phyloP scores from a whole-genome alignment of 2,797 vertebrate genomes.

The Schizothorax lantsangensis region DNA sequence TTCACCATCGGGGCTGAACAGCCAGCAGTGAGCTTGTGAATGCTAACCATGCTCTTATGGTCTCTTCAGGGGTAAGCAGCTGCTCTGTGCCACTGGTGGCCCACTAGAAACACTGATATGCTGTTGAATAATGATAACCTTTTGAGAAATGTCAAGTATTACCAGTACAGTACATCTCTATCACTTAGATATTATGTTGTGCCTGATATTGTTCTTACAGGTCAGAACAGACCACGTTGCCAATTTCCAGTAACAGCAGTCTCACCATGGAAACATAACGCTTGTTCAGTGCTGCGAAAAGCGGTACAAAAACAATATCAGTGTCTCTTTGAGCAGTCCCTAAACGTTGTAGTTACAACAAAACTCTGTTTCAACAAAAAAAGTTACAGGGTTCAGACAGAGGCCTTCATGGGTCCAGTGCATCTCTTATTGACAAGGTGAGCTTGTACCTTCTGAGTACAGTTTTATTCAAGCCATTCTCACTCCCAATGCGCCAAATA shows the following conservation, averaged over 20 bases:
- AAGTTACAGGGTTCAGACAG: slow-evolving; percentile 1
- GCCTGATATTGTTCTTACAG: slow-evolving; percentile 47
- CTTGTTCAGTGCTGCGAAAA: slow-evolving; percentile 13
- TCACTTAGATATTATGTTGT: slow-evolving; percentile 48
- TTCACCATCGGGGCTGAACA: background rate
- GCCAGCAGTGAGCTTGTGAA: slow-evolving; percentile 22
- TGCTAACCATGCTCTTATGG: slow-evolving; percentile 25
- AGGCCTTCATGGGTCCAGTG: background rate
- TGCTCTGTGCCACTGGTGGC: slow-evolving; percentile 60
- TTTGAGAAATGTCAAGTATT: slow-evolving; percentile 73
- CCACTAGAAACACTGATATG: slow-evolving; percentile 69
- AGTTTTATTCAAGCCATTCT: slow-evolving; percentile 64
- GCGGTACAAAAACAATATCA: slow-evolving; percentile 8
- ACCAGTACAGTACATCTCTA: slow-evolving; percentile 33
- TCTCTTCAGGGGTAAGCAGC: slow-evolving; percentile 61
- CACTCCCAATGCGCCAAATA: background rate
- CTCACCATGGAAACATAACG: slow-evolving; percentile 36
- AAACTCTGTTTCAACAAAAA: slow-evolving; percentile 4
- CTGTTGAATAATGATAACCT: slow-evolving; percentile 67
- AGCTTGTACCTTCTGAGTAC: slow-evolving; percentile 39
- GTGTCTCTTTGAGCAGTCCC: background rate
- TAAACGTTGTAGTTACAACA: background rate
- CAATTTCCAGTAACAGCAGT: slow-evolving; percentile 40
- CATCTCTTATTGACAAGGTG: slow-evolving; percentile 28
- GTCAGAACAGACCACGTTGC: slow-evolving; percentile 39